Evolutionary conservation across 92 coral and sea anemone genomes (phyloP), one percentile per base, ranked within the genome.

Genomic region (Porites divaricata): DNA sequence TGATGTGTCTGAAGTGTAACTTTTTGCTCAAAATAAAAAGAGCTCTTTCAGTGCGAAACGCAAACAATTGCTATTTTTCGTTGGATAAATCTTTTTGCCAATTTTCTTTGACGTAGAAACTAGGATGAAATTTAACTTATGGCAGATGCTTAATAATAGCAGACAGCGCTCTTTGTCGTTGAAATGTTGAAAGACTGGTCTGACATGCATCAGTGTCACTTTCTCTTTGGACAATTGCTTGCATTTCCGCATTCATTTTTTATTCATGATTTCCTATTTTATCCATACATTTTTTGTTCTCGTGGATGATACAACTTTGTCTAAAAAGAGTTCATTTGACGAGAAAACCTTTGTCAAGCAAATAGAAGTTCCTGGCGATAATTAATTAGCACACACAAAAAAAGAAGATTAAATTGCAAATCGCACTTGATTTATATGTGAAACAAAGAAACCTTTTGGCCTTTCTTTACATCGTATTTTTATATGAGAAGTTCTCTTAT

Each of bases 31-130:
- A 4, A 23, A 15, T 49, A 6, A 51, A 72, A 51, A 28, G 41
- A 28, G 41, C 41, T 28, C 41, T 28, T 28, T 3, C 35, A 28
- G 28, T 28, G 52, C 1, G 23, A 57, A 56, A 59, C 20, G 56
- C 21, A 17, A 45, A 51, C 10, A 22, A 76, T n/a, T 57, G 80
- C 67, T 53, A 64, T 45, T 63, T 78, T 78, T 78, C 73, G 48
- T 65, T 49, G 10, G 48, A 25, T 64, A 5, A 35, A 35, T 35
- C n/a, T 35, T 35, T 35, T 35, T 35, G 45, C 7, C 7, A 35
- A 5, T 35, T 35, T 35, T 35, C 45, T 35, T 35, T 35, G 45
- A 35, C 45, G 7, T 35, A 35, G 45, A 35, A 35, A 35, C 45
- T 35, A 35, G 45, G 45, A 35, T 35, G 3, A 35, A 6, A 35